Evolutionary conservation across 2,888 invertebrate species (phyloP).

Genomic region (Neria commutata): DNA sequence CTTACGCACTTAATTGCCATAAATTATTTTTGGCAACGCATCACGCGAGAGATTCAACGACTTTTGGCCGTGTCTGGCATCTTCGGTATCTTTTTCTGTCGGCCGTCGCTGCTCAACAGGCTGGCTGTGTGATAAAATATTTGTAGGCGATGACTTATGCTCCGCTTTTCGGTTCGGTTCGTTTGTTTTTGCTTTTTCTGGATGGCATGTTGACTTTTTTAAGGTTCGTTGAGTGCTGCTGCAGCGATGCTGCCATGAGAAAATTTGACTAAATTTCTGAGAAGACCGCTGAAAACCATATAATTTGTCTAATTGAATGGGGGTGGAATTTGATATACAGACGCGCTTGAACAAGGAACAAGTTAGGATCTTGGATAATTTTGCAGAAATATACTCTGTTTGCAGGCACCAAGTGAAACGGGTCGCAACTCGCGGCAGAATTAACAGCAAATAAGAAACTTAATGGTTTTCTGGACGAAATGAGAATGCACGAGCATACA

Average conservation of each 20-base stretch:
- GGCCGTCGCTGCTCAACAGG: conserved; percentile 17
- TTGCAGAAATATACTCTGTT: no score
- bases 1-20: conserved; percentile 48
- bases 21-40: conserved; percentile 60
- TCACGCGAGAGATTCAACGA: conserved; percentile 53
- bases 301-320: conserved; percentile 59
- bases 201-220: no score
- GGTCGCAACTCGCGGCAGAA: no score
- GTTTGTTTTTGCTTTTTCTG: conserved; percentile 7
- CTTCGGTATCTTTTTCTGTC: conserved; percentile 25
- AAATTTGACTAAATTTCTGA: conserved; percentile 51
- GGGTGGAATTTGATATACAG: conserved; percentile 49
- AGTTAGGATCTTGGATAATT: no score
- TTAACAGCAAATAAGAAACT: no score
- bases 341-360: no score
- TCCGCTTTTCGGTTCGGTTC: conserved; percentile 33
- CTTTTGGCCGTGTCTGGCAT: conserved; percentile 37
- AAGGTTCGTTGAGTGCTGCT: no score
- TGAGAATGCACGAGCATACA: no score
- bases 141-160: conserved; percentile 56
- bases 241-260: no score
- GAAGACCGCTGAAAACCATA: conserved; percentile 50
- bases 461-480: no score
- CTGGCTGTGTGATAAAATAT: conserved; percentile 44
- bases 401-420: no score